Conservation (phyloP, 1,140 invertebrate genomes). For the Drosophila grimshawi region DNA sequence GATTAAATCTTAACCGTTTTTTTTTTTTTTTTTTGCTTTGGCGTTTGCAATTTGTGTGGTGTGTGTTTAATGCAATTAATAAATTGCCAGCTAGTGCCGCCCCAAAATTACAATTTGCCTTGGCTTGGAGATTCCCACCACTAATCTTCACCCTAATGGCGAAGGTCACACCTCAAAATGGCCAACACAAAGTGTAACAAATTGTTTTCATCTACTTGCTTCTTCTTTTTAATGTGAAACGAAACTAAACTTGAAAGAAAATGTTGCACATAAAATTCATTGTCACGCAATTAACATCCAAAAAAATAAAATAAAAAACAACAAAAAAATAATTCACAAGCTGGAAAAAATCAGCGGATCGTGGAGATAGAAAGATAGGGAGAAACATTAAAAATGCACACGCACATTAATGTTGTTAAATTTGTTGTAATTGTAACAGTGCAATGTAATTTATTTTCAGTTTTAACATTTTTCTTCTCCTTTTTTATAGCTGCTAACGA, state of each 20-base stretch:
- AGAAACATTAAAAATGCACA: slow-evolving; percentile 54
- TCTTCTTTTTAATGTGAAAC: neutral
- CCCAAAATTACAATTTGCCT: slow-evolving; percentile 36
- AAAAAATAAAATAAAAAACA: neutral
- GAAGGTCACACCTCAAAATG: slow-evolving; percentile 27
- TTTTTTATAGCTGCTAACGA: slow-evolving; percentile 54
- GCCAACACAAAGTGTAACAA: slow-evolving; percentile 42
- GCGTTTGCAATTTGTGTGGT: slow-evolving; percentile 37
- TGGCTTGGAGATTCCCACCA: slow-evolving; percentile 18
- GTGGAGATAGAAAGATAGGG: slow-evolving; percentile 38
- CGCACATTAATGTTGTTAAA: slow-evolving; percentile 72
- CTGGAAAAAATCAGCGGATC: slow-evolving; percentile 48
- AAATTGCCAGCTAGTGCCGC: slow-evolving; percentile 41
- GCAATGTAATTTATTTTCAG: slow-evolving; percentile 66
- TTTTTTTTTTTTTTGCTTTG: neutral
- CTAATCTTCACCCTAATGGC: slow-evolving; percentile 19
- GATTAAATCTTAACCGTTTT: slow-evolving; percentile 20
- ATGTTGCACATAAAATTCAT: slow-evolving; percentile 69
- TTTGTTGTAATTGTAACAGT: slow-evolving; percentile 62
- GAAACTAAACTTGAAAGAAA: slow-evolving; percentile 55
- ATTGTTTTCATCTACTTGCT: slow-evolving; percentile 27
- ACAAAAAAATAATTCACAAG: slow-evolving; percentile 54
- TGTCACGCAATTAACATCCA: slow-evolving; percentile 67
- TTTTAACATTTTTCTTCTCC: slow-evolving; percentile 48
- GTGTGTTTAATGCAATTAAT: slow-evolving; percentile 61